Evolutionary conservation across 1,140 invertebrate genomes (phyloP), one percentile per base, ranked within the genome.

Genomic region (Plutomurus gul): DNA sequence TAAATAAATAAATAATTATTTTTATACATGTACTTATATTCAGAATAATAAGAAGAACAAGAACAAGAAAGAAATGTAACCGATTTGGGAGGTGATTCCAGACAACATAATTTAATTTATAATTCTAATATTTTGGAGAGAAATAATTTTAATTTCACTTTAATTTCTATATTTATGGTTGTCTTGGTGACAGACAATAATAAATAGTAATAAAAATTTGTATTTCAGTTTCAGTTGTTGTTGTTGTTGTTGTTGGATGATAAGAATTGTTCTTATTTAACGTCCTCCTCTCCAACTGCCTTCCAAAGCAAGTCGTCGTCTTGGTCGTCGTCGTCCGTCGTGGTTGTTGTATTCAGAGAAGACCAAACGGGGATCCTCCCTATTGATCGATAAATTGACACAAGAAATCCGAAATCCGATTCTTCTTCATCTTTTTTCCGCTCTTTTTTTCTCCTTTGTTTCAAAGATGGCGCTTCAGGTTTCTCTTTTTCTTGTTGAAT

Each of bases 71-170:
- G 7, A n/a, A 6, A 6, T n/a, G n/a, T n/a, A n/a, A n/a, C n/a
- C 51, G 1, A 51, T 30, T 43, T 78, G 74, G 39, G 79, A 80
- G 27, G 79, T 80, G 43, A 80, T 36, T 56, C 79, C 75, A 39
- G 75, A 76, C 46, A 80, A 56, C 79, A 80, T 80, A 2, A 27
- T 77, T 4, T 65, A 16, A 13, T 16, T 36, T n/a, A n/a, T 65
- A 33, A 65, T 65, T 65, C 36, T 33, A 25, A 65, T 3, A n/a
- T 65, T 65, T 27, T 33, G 56, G 46, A 2, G n/a, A n/a, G n/a
- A n/a, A n/a, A n/a, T n/a, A n/a, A n/a, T n/a, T n/a, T n/a, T n/a
- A n/a, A n/a, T n/a, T n/a, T n/a, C n/a, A n/a, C n/a, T n/a, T n/a
- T n/a, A n/a, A n/a, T 18, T 43, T 43, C 39, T 43, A 13, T 2